Percentiles rank a stretch among this genome's conserved stretches.
phyloP scores from a whole-genome alignment of 2,113 vertebrate species.

The Hippocampus comes region DNA sequence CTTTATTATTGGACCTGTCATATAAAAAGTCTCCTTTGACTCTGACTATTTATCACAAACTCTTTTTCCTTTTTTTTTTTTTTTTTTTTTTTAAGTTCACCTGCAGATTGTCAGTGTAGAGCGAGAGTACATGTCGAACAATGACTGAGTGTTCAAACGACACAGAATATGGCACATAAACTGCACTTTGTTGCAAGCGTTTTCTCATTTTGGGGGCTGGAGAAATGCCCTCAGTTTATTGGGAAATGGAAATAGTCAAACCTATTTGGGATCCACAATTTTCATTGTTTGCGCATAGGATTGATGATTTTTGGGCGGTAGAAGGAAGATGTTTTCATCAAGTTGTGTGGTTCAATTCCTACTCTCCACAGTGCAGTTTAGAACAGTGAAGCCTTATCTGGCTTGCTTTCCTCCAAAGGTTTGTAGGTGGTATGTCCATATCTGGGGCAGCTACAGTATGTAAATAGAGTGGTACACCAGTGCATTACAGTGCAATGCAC shows the following conservation, averaged over 20 bases:
- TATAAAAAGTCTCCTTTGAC: conserved; percentile 32
- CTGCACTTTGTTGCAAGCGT: not conserved
- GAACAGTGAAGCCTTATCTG: not conserved
- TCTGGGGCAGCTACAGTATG: not conserved
- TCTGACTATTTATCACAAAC: conserved; percentile 45
- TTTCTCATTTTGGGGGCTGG: not conserved
- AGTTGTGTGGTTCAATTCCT: not conserved
- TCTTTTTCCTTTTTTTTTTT: conserved; percentile 26
- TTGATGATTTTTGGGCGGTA: not conserved
- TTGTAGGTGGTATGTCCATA: not conserved
- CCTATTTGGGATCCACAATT: not conserved
- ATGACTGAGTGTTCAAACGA: not conserved
- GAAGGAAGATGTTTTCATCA: not conserved
- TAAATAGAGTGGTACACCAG: not conserved
- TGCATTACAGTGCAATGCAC: not conserved
- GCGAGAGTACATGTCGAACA: conserved; percentile 5
- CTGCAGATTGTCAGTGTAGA: not conserved
- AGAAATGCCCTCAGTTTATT: not conserved
- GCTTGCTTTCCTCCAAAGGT: not conserved
- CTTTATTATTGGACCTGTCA: conserved; percentile 49
- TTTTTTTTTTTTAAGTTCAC: conserved; percentile 11
- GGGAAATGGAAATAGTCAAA: not conserved
- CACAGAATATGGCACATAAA: not conserved
- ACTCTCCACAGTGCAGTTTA: not conserved
- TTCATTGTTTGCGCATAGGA: not conserved